These are phyloP conservation scores for Brenthis hecate DNA, from an alignment of 2,888 invertebrate species.

Conservation along the genomic window DNA sequence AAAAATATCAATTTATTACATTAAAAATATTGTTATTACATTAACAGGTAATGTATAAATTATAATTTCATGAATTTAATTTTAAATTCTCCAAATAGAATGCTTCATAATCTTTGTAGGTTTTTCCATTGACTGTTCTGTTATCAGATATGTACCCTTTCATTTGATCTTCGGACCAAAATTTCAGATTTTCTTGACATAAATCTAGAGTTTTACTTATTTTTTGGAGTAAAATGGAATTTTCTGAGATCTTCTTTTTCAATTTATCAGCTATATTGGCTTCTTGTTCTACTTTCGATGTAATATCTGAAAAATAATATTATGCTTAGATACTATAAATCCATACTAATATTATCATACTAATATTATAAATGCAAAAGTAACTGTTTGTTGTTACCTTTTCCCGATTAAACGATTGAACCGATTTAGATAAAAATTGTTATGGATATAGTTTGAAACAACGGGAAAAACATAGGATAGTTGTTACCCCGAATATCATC, in stretches of 20 bases:
- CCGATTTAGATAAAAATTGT: too few species aligned
- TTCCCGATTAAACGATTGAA: too few species aligned
- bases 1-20: too few species aligned
- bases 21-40: background rate
- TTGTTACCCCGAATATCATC: too few species aligned
- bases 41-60: background rate
- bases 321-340: background rate
- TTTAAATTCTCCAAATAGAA: slow-evolving; percentile 52
- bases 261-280: slow-evolving; percentile 55
- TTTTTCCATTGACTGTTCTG: slow-evolving; percentile 57
- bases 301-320: slow-evolving; percentile 55
- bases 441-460: too few species aligned
- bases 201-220: slow-evolving; percentile 54
- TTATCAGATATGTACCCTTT: slow-evolving; percentile 55
- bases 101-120: slow-evolving; percentile 59
- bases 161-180: slow-evolving; percentile 59
- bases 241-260: slow-evolving; percentile 63
- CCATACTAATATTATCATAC: too few species aligned
- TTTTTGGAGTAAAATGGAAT: slow-evolving; percentile 56
- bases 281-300: slow-evolving; percentile 52
- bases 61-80: slow-evolving; percentile 27
- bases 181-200: slow-evolving; percentile 55
- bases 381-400: too few species aligned
- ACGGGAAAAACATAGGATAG: too few species aligned
- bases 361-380: too few species aligned